Conservation (phyloP, 30 jellyfish, hydroid and myxozoan genomes). For the Chrysaora quinquecirrha region DNA sequence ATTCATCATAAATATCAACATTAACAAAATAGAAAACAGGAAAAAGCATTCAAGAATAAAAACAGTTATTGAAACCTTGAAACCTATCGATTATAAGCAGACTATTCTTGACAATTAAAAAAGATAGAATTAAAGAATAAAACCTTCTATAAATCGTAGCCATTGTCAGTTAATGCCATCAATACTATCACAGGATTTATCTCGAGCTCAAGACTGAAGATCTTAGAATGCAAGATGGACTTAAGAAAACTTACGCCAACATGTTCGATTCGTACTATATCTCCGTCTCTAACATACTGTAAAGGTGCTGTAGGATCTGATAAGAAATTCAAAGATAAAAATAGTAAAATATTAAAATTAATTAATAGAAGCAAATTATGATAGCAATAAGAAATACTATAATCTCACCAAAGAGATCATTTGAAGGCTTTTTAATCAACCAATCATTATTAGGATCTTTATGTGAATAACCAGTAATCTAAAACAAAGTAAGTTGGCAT, state of each 20-base stretch:
- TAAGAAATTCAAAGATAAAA: neutral
- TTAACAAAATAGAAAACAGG: too few species aligned
- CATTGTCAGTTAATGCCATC: too few species aligned
- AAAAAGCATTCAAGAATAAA: too few species aligned
- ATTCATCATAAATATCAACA: too few species aligned
- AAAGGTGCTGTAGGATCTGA: slow-evolving; percentile 79
- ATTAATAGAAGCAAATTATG: neutral
- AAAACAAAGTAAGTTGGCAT: neutral
- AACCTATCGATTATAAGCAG: slow-evolving; percentile 25
- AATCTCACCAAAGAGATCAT: slow-evolving; percentile 71
- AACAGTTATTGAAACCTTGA: too few species aligned
- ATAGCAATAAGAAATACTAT: too few species aligned
- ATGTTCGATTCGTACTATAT: slow-evolving; percentile 80
- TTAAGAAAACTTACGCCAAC: slow-evolving; percentile 67
- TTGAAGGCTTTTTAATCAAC: slow-evolving; percentile 80
- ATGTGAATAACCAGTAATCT: slow-evolving; percentile 98
- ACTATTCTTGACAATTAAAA: too few species aligned
- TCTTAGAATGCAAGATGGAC: slow-evolving; percentile 29
- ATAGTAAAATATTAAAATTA: neutral
- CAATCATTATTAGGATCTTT: slow-evolving; percentile 98
- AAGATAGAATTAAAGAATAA: too few species aligned
- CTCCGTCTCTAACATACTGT: slow-evolving; percentile 94
- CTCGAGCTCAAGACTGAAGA: too few species aligned
- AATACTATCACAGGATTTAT: too few species aligned
- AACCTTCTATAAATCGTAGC: too few species aligned